Evolutionary conservation across 2,888 invertebrate species (phyloP), one percentile per base, ranked within the genome.

Genomic region (Oscheius sp.): DNA sequence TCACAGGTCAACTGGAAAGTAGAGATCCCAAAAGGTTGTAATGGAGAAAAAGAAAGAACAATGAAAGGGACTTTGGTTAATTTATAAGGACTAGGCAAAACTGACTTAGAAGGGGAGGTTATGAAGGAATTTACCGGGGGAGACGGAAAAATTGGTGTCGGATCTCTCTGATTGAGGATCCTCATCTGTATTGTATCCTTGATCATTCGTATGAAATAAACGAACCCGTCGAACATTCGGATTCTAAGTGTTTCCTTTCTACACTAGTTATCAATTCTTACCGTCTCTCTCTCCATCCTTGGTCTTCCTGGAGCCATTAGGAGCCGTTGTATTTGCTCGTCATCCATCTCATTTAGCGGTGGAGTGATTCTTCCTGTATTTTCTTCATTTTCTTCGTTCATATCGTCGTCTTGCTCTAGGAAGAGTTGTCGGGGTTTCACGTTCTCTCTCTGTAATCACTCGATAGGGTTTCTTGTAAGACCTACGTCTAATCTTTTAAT

Each of bases 401-500:
- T 36, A 14, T 8, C 8, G 8, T 36, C 36, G 14, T 36, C n/a
- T n/a, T n/a, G n/a, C 24, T 22, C 54, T 54, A 33, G 8, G 17
- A 54, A 30, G n/a, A 54, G 54, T 17, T 20, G n/a, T 32, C 17
- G 32, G 20, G 54, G 54, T 36, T 33, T 36, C 20, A 54, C n/a
- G 8, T 33, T 22, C 4, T 33, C 33, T 54, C 33, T 54, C 54
- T 54, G 33, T 33, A 32, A 54, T 30, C 30, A 17, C 2, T n/a
- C 33, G 54, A 30, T 54, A 20, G 24, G 33, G 32, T 54, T 33
- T 3, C 2, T n/a, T 17, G 24, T 54, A 22, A 33, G 32, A 33
- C 54, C 17, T 33, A 54, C 54, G 32, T 54, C 22, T 33, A 54
- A 54, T 32, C 54, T 17, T 6, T 17, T 54, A 33, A 33, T 54